Conservation (phyloP, 2,888 invertebrate species). For the Pristionchus mayeri region DNA sequence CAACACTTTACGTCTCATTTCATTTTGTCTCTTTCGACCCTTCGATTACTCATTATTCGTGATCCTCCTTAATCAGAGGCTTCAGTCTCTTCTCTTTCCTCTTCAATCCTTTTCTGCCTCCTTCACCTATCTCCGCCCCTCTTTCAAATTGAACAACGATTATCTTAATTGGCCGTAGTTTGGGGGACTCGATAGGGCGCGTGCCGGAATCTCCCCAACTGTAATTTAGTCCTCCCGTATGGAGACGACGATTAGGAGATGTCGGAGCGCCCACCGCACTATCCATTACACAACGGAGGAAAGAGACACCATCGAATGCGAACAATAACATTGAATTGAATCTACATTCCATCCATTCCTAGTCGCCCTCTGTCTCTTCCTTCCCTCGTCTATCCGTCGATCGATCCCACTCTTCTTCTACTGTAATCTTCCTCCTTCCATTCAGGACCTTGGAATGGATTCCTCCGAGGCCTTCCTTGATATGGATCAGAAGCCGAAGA, state of each 20-base stretch:
- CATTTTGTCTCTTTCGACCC: constrained; percentile 25
- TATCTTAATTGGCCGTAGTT: constrained; percentile 48
- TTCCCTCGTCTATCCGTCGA: not conserved
- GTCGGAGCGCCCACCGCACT: not conserved
- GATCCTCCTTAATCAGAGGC: too few relatives aligned
- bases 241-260: constrained; percentile 17
- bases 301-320: not conserved
- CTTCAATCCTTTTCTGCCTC: not conserved
- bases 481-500: constrained; percentile 55
- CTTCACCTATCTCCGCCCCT: constrained; percentile 28
- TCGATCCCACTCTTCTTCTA: not conserved
- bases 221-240: constrained; percentile 25
- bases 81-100: too few relatives aligned
- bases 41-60: constrained; percentile 3
- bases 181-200: not conserved
- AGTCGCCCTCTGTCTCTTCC: not conserved
- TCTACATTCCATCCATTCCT: constrained; percentile 29
- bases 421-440: not conserved
- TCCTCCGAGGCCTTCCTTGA: constrained; percentile 42
- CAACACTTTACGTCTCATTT: constrained; percentile 50
- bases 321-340: constrained; percentile 10
- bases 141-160: constrained; percentile 29
- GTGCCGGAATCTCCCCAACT: constrained; percentile 32
- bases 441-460: not conserved
- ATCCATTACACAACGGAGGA: not conserved